These are phyloP conservation scores for Clivina fossor DNA, from an alignment of 2,888 invertebrate species.

Conservation along the genomic window DNA sequence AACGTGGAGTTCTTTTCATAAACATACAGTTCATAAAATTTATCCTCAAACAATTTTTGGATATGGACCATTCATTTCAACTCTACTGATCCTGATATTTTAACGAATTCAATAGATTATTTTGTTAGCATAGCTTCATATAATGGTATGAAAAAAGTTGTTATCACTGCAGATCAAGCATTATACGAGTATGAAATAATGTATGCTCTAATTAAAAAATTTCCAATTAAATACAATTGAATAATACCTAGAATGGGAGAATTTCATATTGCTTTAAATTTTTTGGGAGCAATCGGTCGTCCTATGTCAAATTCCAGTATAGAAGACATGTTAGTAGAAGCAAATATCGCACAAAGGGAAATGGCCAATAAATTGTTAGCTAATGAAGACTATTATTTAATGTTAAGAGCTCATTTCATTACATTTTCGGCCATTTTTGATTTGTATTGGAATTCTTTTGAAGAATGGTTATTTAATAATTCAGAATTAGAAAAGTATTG, in stretches of 20 bases:
- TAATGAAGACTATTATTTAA: constrained; percentile 25
- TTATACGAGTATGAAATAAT: constrained; percentile 7
- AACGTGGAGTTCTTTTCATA: background rate
- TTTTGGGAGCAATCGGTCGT: constrained; percentile 16
- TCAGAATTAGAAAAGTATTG: no score
- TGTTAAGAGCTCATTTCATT: constrained; percentile 12
- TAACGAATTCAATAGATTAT: constrained; percentile 4
- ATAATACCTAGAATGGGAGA: constrained; percentile 25
- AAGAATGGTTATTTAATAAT: constrained; percentile 2
- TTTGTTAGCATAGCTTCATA: background rate
- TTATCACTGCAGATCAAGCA: constrained; percentile 3
- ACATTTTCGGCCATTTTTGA: constrained; percentile 18
- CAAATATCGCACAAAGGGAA: constrained; percentile 1
- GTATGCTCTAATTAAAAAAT: constrained; percentile 14
- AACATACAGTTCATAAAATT: background rate
- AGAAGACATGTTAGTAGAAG: constrained; percentile 12
- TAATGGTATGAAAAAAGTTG: background rate
- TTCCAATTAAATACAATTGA: constrained; percentile 14
- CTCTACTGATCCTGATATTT: constrained; percentile 1
- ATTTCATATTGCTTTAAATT: constrained; percentile 25
- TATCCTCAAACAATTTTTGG: background rate
- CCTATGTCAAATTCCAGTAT: constrained; percentile 10
- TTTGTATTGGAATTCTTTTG: constrained; percentile 20
- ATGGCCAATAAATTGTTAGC: constrained; percentile 22
- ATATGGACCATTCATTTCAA: constrained; percentile 2